These are phyloP conservation scores for Parnassius glacialis DNA, from an alignment of 2,888 invertebrate species.

Conservation along the genomic window DNA sequence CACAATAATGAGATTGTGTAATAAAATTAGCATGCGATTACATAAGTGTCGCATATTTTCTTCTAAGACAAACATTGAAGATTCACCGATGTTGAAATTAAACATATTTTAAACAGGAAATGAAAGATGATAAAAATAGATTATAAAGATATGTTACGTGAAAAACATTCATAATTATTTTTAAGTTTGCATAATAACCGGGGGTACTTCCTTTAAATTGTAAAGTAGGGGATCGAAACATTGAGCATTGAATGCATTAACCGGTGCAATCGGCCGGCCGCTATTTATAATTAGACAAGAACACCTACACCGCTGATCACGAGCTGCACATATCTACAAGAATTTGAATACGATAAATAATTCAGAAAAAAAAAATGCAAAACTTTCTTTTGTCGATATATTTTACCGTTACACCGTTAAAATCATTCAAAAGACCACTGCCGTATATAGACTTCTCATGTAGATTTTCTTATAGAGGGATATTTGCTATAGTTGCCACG, in stretches of 20 bases:
- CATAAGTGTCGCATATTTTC: too few relatives aligned
- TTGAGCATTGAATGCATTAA: conserved; percentile 42
- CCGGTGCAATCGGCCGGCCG: conserved; percentile 39
- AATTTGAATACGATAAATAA: neutral
- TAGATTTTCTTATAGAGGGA: too few relatives aligned
- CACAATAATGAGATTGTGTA: too few relatives aligned
- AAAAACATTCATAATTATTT: conserved; percentile 69
- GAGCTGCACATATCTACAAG: neutral
- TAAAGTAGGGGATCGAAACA: conserved; percentile 48
- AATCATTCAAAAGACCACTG: too few relatives aligned
- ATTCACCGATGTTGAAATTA: neutral
- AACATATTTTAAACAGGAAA: conserved; percentile 23
- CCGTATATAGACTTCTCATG: too few relatives aligned
- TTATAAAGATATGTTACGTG: conserved; percentile 43
- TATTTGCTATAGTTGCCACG: too few relatives aligned
- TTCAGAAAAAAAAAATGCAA: neutral
- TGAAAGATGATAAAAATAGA: neutral
- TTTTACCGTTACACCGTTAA: too few relatives aligned
- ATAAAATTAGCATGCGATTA: too few relatives aligned
- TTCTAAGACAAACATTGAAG: too few relatives aligned
- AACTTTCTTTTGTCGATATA: too few relatives aligned
- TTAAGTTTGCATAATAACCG: conserved; percentile 72
- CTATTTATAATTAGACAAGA: conserved; percentile 7
- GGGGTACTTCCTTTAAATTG: conserved; percentile 72
- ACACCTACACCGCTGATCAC: neutral